Evolutionary conservation across 2,888 invertebrate genomes (phyloP).

Genomic region (Baronia brevicornis): DNA sequence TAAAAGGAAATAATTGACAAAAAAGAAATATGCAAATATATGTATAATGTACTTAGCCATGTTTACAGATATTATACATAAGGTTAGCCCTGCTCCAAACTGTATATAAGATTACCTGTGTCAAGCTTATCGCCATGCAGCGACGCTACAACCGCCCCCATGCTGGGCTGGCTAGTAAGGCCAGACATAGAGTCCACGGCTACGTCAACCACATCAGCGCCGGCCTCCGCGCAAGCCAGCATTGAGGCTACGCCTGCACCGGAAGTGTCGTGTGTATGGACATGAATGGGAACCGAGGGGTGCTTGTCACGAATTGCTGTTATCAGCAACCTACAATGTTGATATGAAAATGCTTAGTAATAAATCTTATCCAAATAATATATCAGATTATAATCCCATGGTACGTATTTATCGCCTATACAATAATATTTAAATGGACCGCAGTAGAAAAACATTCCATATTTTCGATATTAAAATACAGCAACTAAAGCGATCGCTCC

Average conservation of each 20-base stretch:
- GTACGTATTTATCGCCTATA: too few species aligned
- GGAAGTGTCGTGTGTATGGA: neutral
- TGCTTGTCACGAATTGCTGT: constrained; percentile 92
- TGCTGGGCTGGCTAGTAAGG: constrained; percentile 98
- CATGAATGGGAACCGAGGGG: constrained; percentile 48
- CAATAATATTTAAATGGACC: too few species aligned
- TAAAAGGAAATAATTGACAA: too few species aligned
- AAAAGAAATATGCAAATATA: too few species aligned
- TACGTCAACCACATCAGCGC: constrained; percentile 97
- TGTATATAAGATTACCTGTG: constrained; percentile 78
- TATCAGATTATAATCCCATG: too few species aligned
- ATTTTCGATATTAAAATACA: too few species aligned
- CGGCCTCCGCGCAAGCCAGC: constrained; percentile 93
- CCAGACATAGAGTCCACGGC: constrained; percentile 99
- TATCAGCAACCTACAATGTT: constrained; percentile 79
- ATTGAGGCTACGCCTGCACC: constrained; percentile 83
- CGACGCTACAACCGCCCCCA: constrained; percentile 98
- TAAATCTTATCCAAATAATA: neutral
- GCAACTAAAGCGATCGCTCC: too few species aligned
- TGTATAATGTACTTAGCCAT: too few species aligned
- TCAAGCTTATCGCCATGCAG: constrained; percentile 81
- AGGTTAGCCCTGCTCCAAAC: too few species aligned
- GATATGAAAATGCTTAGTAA: neutral
- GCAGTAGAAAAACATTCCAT: too few species aligned
- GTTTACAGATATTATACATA: too few species aligned